Base-by-base conservation (phyloP, 2,888 invertebrate species). In the Julus scanicus region DNA sequence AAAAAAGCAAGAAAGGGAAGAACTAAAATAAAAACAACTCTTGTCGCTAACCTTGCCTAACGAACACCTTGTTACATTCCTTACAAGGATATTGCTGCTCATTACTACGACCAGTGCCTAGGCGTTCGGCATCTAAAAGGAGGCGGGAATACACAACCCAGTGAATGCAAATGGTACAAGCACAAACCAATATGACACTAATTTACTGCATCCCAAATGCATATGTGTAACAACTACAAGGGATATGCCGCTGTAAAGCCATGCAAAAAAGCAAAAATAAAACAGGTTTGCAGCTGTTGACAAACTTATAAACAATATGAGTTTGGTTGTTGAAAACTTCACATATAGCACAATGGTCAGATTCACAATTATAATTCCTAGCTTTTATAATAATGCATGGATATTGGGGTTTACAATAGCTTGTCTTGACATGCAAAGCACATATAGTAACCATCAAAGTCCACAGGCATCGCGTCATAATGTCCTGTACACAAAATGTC, bases 21-120 rank as follows among this genome's bases (percentile, higher is more conserved):
- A n/a, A 84, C 84, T 84, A 84, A 84, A 84, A 71, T 71, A 71
- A 71, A 87, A 87, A 71, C 87, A 87, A 87, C 53, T 63, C 53
- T 40, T 40, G 83, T 44, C 15, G 88, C 90, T 90, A 90, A 92
- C 92, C 92, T 91, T 91, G 91, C 90, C 92, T 90, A 89, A 91
- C 91, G 86, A 90, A 90, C 84, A 89, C 90, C 88, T 90, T 90
- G 88, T 90, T 89, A 88, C 90, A 90, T 89, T 90, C 90, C 49
- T 86, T 87, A 83, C 90, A 90, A 80, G 90, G 89, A 87, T 89
- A 90, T 29, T 86, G 86, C 86, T 87, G 88, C 86, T 89, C 80
- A 87, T 89, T 92, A 80, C 91, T 90, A 88, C 90, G 89, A 29
- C 90, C 89, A n/a, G 91, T 90, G 71, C 90, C 89, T 88, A 90